A percentile compares a stretch with the other conserved stretches of the same genome.
These are phyloP conservation scores for Acrocyrtus sp. DNA, from an alignment of 2,888 invertebrate genomes.

Conservation along the genomic window DNA sequence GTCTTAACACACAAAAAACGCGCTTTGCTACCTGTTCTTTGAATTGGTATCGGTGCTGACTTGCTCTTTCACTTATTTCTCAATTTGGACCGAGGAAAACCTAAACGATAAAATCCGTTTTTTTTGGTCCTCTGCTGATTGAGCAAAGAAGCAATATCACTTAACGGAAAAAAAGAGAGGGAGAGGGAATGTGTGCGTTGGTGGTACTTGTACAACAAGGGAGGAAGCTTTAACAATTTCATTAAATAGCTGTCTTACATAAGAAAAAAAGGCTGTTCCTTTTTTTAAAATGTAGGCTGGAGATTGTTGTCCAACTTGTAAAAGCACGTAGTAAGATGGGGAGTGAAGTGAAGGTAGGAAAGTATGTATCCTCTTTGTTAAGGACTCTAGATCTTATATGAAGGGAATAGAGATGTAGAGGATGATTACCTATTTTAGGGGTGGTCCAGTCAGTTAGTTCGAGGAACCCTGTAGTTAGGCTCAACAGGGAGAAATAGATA, in stretches of 20 bases:
- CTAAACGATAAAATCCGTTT: too few species aligned
- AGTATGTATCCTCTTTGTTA: too few species aligned
- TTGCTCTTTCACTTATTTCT: too few species aligned
- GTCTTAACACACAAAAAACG: slow-evolving; percentile 27
- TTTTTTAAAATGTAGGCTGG: slow-evolving; percentile 31
- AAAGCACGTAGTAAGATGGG: neutral
- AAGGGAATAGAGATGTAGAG: slow-evolving; percentile 61
- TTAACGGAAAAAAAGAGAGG: slow-evolving; percentile 20
- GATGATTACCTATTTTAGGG: slow-evolving; percentile 62
- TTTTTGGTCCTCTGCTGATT: too few species aligned
- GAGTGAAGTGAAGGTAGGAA: slow-evolving; percentile 19
- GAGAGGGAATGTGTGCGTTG: slow-evolving; percentile 22
- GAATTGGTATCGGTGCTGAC: neutral
- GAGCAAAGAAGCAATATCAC: too few species aligned
- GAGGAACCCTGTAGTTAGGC: slow-evolving; percentile 62
- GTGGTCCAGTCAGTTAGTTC: slow-evolving; percentile 63
- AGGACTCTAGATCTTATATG: too few species aligned
- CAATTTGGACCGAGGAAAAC: too few species aligned
- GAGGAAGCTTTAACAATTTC: slow-evolving; percentile 57
- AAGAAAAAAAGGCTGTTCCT: slow-evolving; percentile 30
- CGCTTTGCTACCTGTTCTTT: slow-evolving; percentile 18
- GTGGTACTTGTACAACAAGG: slow-evolving; percentile 45
- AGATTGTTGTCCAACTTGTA: slow-evolving; percentile 26
- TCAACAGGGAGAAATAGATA: slow-evolving; percentile 55
- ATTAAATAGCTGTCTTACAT: slow-evolving; percentile 46